Conservation (phyloP, 2,888 invertebrate species). For the Calameuta pallipes region DNA sequence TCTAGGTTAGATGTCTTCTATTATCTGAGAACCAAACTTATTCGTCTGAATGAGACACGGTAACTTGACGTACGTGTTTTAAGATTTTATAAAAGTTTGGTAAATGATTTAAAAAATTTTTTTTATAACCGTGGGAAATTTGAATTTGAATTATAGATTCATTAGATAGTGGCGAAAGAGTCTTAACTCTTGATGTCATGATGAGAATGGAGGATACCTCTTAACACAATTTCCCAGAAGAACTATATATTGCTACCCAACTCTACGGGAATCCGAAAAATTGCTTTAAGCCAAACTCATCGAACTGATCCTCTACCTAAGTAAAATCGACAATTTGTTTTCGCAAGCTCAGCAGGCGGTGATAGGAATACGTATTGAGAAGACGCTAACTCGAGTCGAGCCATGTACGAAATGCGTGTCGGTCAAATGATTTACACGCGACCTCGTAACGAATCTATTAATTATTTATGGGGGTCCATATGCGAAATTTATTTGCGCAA, state of each 20-base stretch:
- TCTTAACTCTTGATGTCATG: neutral
- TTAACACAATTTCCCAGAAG: neutral
- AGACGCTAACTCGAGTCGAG: constrained; percentile 25
- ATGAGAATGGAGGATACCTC: neutral
- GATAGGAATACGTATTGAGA: constrained; percentile 15
- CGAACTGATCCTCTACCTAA: constrained; percentile 39
- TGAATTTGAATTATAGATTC: neutral
- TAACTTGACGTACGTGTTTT: neutral
- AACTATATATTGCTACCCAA: neutral
- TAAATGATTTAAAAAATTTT: neutral
- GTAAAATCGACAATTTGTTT: constrained; percentile 53
- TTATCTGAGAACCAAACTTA: neutral
- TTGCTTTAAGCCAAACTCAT: neutral
- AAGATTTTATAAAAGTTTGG: neutral
- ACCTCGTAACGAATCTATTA: constrained; percentile 60
- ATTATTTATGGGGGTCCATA: constrained; percentile 55
- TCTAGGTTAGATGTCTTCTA: neutral
- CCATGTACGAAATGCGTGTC: constrained; percentile 47
- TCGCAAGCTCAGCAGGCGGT: constrained; percentile 46
- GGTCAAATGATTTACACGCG: constrained; percentile 54
- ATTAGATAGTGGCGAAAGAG: too few relatives aligned
- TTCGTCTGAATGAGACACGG: neutral
- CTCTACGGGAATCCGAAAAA: neutral
- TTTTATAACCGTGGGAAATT: neutral
- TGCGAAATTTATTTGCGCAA: constrained; percentile 53